These are phyloP conservation scores for Aegithalos caudatus DNA, from an alignment of 2,113 vertebrate genomes.

Conservation along the genomic window DNA sequence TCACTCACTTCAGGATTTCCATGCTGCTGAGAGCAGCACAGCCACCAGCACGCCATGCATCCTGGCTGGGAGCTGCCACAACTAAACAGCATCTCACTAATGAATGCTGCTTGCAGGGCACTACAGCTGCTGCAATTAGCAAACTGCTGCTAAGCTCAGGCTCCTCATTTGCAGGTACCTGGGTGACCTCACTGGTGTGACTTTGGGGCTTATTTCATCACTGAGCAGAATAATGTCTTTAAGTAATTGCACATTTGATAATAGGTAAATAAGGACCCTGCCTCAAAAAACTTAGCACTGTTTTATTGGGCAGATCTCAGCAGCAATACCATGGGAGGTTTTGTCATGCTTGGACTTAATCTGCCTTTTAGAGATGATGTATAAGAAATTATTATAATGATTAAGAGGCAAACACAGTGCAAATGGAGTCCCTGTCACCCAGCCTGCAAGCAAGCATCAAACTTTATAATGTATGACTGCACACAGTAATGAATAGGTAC, in stretches of 20 bases:
- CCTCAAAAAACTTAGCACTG: not conserved
- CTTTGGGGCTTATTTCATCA: not conserved
- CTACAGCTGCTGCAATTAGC: not conserved
- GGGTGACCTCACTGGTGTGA: not conserved
- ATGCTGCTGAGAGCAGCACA: not conserved
- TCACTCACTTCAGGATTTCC: not conserved
- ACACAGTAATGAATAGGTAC: not conserved
- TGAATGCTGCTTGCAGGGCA: not conserved
- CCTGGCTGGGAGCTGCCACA: not conserved
- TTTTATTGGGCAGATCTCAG: not conserved
- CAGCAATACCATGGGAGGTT: not conserved
- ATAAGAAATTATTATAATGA: conserved; percentile 8
- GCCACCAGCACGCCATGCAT: not conserved
- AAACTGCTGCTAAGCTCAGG: not conserved
- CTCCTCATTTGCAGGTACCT: not conserved
- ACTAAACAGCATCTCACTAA: not conserved
- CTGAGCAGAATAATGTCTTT: not conserved
- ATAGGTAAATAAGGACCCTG: not conserved
- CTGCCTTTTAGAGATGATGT: not conserved
- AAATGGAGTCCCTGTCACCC: not conserved
- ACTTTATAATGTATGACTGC: not conserved
- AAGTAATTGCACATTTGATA: not conserved
- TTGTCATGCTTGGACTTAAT: not conserved
- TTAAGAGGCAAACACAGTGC: not conserved
- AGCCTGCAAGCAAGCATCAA: conserved; percentile 2